Conservation (phyloP, 2,888 invertebrate genomes). For the Geophilus truncorum region DNA sequence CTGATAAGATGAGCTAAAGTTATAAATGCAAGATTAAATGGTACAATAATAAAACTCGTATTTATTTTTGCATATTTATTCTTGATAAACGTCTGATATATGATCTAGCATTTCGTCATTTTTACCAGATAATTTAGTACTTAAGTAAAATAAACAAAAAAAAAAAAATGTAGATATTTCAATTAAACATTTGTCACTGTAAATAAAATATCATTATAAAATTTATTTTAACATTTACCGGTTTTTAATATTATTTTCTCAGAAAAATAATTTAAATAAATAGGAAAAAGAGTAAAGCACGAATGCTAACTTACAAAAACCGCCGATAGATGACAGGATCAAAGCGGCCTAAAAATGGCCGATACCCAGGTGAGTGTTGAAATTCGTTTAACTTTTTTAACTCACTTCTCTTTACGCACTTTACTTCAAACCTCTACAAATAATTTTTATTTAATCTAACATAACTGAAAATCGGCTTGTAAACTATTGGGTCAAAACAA, state of each 20-base stretch:
- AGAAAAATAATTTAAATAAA: neutral
- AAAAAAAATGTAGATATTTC: neutral
- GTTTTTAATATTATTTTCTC: neutral
- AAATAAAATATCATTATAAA: neutral
- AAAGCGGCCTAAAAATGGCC: constrained; percentile 11
- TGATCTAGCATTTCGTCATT: neutral
- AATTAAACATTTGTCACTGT: neutral
- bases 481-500: neutral
- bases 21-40: neutral
- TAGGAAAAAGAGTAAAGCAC: neutral
- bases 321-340: neutral
- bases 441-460: neutral
- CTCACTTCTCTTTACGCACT: neutral
- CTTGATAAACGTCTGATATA: neutral
- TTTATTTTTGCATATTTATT: neutral
- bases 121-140: neutral
- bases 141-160: neutral
- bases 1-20: no score
- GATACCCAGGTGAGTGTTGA: constrained; percentile 8
- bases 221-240: no score
- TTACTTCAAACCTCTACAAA: neutral
- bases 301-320: neutral
- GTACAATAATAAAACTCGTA: neutral
- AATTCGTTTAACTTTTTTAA: neutral
- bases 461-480: neutral